Conservation (phyloP, 1,140 invertebrate species). For the Dinothrombium tinctorium region DNA sequence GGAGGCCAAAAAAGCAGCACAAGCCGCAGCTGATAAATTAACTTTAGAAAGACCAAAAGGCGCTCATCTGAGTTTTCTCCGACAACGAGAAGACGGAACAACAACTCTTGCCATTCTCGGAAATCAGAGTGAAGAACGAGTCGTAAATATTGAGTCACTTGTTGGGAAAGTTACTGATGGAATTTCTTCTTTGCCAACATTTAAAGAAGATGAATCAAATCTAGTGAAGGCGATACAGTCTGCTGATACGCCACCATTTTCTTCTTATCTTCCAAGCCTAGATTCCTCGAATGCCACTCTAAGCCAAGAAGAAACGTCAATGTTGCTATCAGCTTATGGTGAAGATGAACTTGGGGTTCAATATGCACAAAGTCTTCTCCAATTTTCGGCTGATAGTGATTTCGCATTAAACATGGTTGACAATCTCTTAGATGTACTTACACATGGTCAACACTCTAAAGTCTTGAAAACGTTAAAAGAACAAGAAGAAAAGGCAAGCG, state of each 20-base stretch:
- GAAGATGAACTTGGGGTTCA: constrained; percentile 52
- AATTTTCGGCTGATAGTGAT: constrained; percentile 49
- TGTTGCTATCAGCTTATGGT: constrained; percentile 73
- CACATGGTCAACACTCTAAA: constrained; percentile 56
- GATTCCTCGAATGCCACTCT: constrained; percentile 86
- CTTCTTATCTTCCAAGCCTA: constrained; percentile 77
- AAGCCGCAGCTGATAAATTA: constrained; percentile 37
- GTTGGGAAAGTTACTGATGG: constrained; percentile 61
- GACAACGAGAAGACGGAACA: constrained; percentile 51
- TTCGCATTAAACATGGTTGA: constrained; percentile 60
- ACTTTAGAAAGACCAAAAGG: constrained; percentile 29
- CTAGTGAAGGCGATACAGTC: constrained; percentile 41
- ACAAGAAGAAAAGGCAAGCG: constrained; percentile 1
- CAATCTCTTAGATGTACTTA: constrained; percentile 52
- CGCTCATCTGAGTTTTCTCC: constrained; percentile 46
- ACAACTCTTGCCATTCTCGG: constrained; percentile 65
- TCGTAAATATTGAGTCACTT: constrained; percentile 51
- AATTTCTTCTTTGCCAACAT: constrained; percentile 32
- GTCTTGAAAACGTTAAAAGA: constrained; percentile 24
- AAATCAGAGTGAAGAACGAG: constrained; percentile 17
- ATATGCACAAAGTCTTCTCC: constrained; percentile 44
- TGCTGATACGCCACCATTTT: constrained; percentile 17
- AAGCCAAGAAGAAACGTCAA: constrained; percentile 71
- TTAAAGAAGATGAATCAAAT: constrained; percentile 68
- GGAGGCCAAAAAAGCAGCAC: constrained; percentile 38